Conservation (phyloP, 2,113 vertebrate species). For the Monopterus albus region DNA sequence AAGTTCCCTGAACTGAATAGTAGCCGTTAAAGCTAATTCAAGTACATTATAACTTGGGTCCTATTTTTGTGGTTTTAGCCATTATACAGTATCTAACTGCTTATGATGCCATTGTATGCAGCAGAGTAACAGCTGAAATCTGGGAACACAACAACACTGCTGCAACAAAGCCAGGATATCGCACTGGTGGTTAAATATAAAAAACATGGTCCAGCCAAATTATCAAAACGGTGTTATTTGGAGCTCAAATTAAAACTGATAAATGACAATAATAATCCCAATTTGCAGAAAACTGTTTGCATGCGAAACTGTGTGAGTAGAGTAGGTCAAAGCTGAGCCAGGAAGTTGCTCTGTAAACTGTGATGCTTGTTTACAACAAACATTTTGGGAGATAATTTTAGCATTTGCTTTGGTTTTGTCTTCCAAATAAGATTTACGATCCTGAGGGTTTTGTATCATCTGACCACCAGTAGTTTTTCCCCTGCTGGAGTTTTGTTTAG, state of each 20-base stretch:
- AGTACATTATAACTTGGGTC: neutral
- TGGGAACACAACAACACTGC: neutral
- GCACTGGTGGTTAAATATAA: conserved; percentile 10
- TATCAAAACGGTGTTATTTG: neutral
- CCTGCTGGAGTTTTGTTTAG: no score
- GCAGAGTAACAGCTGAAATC: neutral
- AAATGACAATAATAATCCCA: conserved; percentile 11
- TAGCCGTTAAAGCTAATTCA: neutral
- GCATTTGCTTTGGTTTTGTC: neutral
- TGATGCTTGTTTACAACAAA: neutral
- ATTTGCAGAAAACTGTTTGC: conserved; percentile 25
- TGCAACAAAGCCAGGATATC: neutral
- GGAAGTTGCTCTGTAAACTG: neutral
- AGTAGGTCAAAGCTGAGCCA: conserved; percentile 8
- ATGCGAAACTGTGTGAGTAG: neutral
- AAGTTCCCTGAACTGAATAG: neutral
- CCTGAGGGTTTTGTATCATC: neutral
- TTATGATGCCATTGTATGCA: no score
- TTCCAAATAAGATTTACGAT: neutral
- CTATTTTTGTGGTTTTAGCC: neutral
- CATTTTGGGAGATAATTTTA: neutral
- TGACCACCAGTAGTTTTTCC: neutral
- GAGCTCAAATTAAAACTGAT: neutral
- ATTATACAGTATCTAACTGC: no score
- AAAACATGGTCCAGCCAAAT: neutral